These are phyloP conservation scores for Campylorhamphus procurvoides DNA, from an alignment of 2,113 vertebrate species.

Conservation along the genomic window DNA sequence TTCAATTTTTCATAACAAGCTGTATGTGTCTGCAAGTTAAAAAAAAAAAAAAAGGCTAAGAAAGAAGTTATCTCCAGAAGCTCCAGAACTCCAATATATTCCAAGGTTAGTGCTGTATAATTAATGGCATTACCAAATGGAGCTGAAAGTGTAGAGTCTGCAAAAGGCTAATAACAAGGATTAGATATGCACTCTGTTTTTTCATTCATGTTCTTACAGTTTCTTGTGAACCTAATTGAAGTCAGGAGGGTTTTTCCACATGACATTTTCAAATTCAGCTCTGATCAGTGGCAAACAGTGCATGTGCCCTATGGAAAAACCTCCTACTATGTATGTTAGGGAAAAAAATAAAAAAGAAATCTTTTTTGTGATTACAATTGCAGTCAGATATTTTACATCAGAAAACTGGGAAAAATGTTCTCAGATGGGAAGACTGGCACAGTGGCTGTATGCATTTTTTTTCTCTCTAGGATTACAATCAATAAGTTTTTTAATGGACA, in stretches of 20 bases:
- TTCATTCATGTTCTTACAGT: slow-evolving; percentile 9
- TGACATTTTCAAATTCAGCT: slow-evolving; percentile 4
- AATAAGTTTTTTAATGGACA: neutral
- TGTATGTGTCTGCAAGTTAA: neutral
- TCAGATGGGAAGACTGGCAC: neutral
- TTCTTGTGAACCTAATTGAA: slow-evolving; percentile 43
- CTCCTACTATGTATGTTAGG: neutral
- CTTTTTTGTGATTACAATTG: neutral
- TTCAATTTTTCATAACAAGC: slow-evolving; percentile 26
- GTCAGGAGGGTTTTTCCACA: slow-evolving; percentile 15
- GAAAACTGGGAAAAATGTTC: neutral
- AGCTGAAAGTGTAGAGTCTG: slow-evolving; percentile 55
- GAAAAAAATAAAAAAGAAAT: neutral
- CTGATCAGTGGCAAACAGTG: neutral
- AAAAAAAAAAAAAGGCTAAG: neutral
- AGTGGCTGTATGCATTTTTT: neutral
- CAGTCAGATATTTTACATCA: neutral
- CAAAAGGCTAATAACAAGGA: slow-evolving; percentile 61
- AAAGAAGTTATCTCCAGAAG: slow-evolving; percentile 5
- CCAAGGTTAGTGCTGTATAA: slow-evolving; percentile 62
- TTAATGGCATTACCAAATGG: slow-evolving; percentile 61
- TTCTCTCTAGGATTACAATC: neutral
- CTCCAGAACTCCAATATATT: slow-evolving; percentile 14
- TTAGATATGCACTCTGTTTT: slow-evolving; percentile 30
- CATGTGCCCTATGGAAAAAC: neutral